phyloP scores from a whole-genome alignment of 2,113 vertebrate species.

The Odontophorus gujanensis region DNA sequence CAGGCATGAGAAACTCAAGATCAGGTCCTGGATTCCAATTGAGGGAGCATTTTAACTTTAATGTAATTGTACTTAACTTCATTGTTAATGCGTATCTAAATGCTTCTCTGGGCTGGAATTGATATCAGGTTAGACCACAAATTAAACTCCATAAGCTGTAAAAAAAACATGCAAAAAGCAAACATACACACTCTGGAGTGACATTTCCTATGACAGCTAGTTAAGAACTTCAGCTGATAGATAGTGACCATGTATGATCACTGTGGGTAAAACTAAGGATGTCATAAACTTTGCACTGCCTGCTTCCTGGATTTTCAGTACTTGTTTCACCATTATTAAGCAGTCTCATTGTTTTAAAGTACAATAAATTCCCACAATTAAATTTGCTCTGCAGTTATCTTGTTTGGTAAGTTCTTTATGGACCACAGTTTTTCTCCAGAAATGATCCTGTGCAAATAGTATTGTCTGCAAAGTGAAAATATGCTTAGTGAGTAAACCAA shows the following conservation, averaged over 20 bases:
- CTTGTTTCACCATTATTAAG: background rate
- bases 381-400: background rate
- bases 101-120: background rate
- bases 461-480: background rate
- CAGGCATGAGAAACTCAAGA: background rate
- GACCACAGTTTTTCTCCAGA: background rate
- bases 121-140: background rate
- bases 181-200: background rate
- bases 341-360: background rate
- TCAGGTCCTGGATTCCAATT: background rate
- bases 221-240: background rate
- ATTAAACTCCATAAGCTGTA: background rate
- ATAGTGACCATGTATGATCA: background rate
- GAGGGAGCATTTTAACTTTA: background rate
- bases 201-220: background rate
- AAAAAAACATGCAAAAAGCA: background rate
- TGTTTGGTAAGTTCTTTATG: slow-evolving; percentile 10
- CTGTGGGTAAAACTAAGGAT: background rate
- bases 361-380: background rate
- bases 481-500: background rate
- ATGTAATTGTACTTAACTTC: background rate
- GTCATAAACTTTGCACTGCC: background rate
- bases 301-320: background rate
- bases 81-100: background rate
- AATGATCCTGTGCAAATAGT: background rate